These are phyloP conservation scores for Acrocephalus kingi DNA, from an alignment of 2,113 vertebrate species.

Conservation along the genomic window DNA sequence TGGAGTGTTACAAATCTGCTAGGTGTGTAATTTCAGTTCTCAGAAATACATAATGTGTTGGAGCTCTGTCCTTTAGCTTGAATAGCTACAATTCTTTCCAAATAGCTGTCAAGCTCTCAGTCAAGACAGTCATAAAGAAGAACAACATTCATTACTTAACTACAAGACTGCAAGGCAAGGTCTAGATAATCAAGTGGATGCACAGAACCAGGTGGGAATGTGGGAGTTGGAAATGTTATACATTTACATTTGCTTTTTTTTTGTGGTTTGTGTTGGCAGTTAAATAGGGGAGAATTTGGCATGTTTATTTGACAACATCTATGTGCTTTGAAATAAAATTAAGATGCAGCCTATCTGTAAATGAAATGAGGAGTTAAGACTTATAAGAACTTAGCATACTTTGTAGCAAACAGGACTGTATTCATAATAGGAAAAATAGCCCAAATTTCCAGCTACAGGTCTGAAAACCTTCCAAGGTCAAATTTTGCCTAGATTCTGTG, in stretches of 20 bases:
- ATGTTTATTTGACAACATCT: background rate
- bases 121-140: background rate
- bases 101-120: background rate
- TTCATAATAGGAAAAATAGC: background rate
- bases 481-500: background rate
- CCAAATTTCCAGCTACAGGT: background rate
- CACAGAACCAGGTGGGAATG: background rate
- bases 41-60: background rate
- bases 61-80: background rate
- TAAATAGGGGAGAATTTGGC: background rate
- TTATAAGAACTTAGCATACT: background rate
- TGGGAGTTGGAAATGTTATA: background rate
- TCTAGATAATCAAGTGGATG: background rate
- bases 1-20: background rate
- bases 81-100: background rate
- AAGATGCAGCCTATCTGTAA: background rate
- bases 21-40: background rate
- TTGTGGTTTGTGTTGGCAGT: background rate
- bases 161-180: background rate
- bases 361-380: background rate
- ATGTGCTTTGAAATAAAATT: background rate
- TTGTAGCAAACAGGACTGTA: background rate
- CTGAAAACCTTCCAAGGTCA: background rate
- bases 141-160: background rate
- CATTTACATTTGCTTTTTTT: background rate